These are phyloP conservation scores for Nibea albiflora DNA, from an alignment of 2,113 vertebrate species.

Conservation along the genomic window DNA sequence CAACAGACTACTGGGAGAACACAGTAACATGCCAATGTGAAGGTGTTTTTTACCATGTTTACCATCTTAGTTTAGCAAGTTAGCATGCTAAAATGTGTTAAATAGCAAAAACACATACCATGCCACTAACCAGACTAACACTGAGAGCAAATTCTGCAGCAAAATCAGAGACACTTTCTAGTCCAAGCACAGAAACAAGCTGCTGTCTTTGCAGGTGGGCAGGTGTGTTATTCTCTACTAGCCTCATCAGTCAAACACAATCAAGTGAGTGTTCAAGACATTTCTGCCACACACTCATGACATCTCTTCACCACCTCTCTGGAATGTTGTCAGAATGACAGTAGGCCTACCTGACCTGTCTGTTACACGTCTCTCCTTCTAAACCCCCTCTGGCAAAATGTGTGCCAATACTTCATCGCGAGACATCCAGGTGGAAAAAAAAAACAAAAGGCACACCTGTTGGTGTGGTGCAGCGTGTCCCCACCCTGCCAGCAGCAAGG, in stretches of 20 bases:
- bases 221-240: conserved; percentile 32
- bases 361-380: not conserved
- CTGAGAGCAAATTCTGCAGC: not conserved
- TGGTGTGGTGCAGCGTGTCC: not conserved
- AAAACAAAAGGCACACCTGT: conserved; percentile 59
- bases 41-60: not conserved
- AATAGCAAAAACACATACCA: not conserved
- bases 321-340: not conserved
- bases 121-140: not conserved
- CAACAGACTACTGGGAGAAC: not conserved
- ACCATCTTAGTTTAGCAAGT: not conserved
- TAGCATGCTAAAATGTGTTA: not conserved
- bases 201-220: not conserved
- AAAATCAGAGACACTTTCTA: not conserved
- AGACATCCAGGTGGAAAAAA: not conserved
- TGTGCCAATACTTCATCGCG: not conserved
- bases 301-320: not conserved
- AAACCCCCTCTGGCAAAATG: not conserved
- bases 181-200: not conserved
- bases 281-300: not conserved
- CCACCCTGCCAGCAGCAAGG: conserved; percentile 21
- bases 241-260: conserved; percentile 5
- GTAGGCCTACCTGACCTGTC: not conserved
- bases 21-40: too few species aligned
- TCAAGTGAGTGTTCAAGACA: not conserved